A percentile compares a stretch with the other conserved stretches of the same genome.
Evolutionary conservation across 2,113 vertebrate genomes (phyloP).

Genomic region (Lophura nycthemera): DNA sequence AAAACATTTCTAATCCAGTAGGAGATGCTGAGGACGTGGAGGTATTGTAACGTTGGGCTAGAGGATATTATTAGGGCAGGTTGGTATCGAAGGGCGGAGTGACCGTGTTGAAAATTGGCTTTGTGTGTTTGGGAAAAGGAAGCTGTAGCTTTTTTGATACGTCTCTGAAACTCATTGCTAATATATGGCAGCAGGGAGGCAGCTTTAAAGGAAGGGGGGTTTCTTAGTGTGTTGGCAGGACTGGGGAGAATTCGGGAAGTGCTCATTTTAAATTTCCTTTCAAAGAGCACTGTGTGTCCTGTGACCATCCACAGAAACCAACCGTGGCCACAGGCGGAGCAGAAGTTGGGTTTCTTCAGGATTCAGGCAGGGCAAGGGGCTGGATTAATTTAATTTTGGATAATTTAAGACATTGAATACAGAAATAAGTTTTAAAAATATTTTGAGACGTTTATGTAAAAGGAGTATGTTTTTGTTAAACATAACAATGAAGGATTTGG

Average conservation of each 20-base stretch:
- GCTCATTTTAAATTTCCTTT: background rate
- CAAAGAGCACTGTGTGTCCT: rapidly evolving
- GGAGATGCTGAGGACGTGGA: background rate
- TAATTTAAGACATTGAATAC: constrained; percentile 40
- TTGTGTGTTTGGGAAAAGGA: background rate
- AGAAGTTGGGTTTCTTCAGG: constrained; percentile 23
- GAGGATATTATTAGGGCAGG: background rate
- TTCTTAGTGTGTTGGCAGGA: background rate
- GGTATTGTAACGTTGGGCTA: background rate
- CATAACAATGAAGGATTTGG: constrained; percentile 43
- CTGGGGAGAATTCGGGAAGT: background rate
- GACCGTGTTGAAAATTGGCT: background rate
- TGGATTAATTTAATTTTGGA: constrained; percentile 13
- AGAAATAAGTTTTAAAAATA: constrained; percentile 65
- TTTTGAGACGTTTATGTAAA: constrained; percentile 54
- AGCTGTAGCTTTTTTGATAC: background rate
- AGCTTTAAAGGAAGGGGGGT: background rate
- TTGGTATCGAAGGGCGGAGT: background rate
- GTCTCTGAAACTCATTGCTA: background rate
- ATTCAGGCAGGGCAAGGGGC: background rate
- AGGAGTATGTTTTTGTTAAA: constrained; percentile 57
- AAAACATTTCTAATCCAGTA: background rate
- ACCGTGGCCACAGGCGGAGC: background rate
- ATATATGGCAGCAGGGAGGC: background rate
- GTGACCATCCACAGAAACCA: background rate